Evolutionary conservation across 2,888 invertebrate species (phyloP).

Genomic region (Brachycybe producta): DNA sequence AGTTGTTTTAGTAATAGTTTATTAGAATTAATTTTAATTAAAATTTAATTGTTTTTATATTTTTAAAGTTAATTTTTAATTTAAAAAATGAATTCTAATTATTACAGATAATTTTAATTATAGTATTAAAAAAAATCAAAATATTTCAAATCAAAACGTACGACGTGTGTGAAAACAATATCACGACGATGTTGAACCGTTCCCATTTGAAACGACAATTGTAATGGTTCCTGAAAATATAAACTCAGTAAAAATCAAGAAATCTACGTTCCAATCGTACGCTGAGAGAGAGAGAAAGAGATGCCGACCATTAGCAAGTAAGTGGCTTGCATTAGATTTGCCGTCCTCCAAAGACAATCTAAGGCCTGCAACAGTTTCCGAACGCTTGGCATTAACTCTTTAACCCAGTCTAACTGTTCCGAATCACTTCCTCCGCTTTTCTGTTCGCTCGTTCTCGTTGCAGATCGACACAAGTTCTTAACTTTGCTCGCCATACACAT

Average conservation of each 20-base stretch:
- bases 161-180: conserved; percentile 82
- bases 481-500: conserved; percentile 74
- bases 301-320: conserved; percentile 30
- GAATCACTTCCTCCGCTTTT: neutral
- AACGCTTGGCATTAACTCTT: conserved; percentile 63
- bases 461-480: conserved; percentile 46
- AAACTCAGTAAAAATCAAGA: neutral
- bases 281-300: neutral
- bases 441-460: neutral
- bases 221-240: conserved; percentile 13
- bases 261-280: neutral
- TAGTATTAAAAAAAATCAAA: neutral
- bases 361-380: conserved; percentile 66
- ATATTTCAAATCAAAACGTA: conserved; percentile 39
- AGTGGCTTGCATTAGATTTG: conserved; percentile 24
- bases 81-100: too few species aligned
- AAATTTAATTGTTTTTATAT: too few species aligned
- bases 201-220: conserved; percentile 51
- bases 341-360: conserved; percentile 51
- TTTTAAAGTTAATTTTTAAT: too few species aligned
- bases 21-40: too few species aligned
- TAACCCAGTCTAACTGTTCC: conserved; percentile 48
- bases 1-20: too few species aligned
- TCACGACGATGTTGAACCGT: conserved; percentile 68
- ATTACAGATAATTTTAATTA: neutral